Evolutionary conservation across 2,797 vertebrate genomes (phyloP).

Genomic region (Clarias fuscus): DNA sequence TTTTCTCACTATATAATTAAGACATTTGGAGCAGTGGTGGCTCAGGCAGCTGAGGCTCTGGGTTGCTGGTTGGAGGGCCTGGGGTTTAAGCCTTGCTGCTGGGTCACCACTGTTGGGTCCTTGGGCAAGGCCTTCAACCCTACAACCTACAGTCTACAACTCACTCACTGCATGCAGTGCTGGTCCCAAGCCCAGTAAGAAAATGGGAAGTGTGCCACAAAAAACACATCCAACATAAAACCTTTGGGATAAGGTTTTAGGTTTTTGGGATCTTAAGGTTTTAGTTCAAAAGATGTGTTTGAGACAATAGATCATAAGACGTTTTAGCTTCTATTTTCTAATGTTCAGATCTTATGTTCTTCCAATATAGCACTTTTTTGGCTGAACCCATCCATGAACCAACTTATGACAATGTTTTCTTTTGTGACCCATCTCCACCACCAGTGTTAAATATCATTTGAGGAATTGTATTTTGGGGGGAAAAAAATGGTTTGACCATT

Average conservation of each 20-base stretch:
- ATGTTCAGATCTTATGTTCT: too few species aligned
- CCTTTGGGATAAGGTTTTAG: too few species aligned
- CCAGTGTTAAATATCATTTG: too few species aligned
- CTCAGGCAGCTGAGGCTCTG: too few species aligned
- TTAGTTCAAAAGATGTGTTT: not conserved
- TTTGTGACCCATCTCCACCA: not conserved
- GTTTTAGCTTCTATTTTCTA: not conserved
- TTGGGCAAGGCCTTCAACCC: not conserved
- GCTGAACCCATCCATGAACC: not conserved
- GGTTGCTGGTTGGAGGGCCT: not conserved
- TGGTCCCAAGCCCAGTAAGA: too few species aligned
- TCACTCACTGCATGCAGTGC: too few species aligned
- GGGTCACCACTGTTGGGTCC: not conserved
- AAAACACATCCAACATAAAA: too few species aligned
- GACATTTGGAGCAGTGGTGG: not conserved
- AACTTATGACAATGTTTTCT: not conserved
- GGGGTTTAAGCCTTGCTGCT: not conserved
- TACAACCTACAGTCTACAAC: not conserved
- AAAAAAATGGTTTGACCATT: not conserved
- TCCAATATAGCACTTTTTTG: not conserved
- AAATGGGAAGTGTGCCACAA: too few species aligned
- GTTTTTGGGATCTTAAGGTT: too few species aligned
- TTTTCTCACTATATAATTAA: too few species aligned
- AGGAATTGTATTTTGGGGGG: not conserved
- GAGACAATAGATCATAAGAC: not conserved